Evolutionary conservation across 1,140 invertebrate species (phyloP).

Genomic region (Leptonema lineaticorne): DNA sequence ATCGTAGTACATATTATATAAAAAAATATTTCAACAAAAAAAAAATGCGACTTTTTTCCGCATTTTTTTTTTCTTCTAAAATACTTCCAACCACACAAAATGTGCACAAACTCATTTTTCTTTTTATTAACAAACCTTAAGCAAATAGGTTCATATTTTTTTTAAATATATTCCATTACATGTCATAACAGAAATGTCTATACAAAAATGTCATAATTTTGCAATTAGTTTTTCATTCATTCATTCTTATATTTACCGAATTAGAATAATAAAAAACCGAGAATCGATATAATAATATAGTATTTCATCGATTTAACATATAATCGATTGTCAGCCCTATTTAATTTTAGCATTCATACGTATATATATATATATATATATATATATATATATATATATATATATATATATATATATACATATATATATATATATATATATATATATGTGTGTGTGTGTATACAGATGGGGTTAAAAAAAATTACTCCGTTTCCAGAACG

Average conservation of each 20-base stretch:
- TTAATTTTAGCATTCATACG: constrained; percentile 32
- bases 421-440: too few relatives aligned
- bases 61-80: too few relatives aligned
- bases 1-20: too few relatives aligned
- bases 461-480: too few relatives aligned
- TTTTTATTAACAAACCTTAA: constrained; percentile 43
- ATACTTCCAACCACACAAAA: constrained; percentile 39
- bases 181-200: constrained; percentile 45
- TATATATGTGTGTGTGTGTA: too few relatives aligned
- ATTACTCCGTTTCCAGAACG: too few relatives aligned
- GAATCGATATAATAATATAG: constrained; percentile 38
- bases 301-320: constrained; percentile 43
- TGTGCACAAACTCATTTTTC: constrained; percentile 27
- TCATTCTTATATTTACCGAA: constrained; percentile 40
- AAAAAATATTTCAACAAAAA: too few relatives aligned
- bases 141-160: constrained; percentile 45
- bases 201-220: constrained; percentile 44
- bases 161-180: constrained; percentile 45
- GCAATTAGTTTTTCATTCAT: constrained; percentile 39
- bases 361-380: background rate
- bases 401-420: background rate
- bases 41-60: too few relatives aligned
- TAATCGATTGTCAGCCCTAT: constrained; percentile 45
- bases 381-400: background rate
- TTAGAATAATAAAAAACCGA: constrained; percentile 43